These are phyloP conservation scores for Dicyrtoma fusca DNA, from an alignment of 2,888 invertebrate genomes.

Conservation along the genomic window DNA sequence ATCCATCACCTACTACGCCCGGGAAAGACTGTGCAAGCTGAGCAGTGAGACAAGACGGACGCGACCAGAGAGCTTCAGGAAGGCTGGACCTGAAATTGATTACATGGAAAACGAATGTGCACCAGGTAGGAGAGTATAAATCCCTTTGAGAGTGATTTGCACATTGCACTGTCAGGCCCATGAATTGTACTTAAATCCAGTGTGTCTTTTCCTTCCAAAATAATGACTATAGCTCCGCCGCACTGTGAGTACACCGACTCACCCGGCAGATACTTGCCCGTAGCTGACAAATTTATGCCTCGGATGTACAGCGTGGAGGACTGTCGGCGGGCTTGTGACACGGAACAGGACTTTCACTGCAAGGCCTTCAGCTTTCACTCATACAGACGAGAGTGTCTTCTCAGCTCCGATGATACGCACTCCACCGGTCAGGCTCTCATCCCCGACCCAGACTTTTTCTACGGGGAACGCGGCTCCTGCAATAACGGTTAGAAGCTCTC, in stretches of 20 bases:
- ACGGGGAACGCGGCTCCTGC: constrained; percentile 80
- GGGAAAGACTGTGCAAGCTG: constrained; percentile 61
- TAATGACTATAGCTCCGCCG: constrained; percentile 59
- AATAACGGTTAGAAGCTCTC: constrained; percentile 75
- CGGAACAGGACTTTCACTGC: constrained; percentile 61
- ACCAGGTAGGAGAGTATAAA: constrained; percentile 59
- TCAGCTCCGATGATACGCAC: constrained; percentile 81
- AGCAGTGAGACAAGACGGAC: constrained; percentile 63
- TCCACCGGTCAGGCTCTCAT: constrained; percentile 74
- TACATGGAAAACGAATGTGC: constrained; percentile 65
- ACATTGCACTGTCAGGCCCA: too few species aligned
- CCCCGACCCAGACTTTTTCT: constrained; percentile 67
- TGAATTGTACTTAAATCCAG: not conserved
- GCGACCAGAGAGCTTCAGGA: constrained; percentile 61
- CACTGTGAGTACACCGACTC: constrained; percentile 61
- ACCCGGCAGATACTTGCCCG: constrained; percentile 60
- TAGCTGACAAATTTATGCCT: constrained; percentile 60
- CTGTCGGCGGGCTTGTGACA: constrained; percentile 60
- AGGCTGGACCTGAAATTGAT: constrained; percentile 60
- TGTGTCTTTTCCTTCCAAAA: not conserved
- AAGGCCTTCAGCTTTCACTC: constrained; percentile 59
- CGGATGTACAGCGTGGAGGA: constrained; percentile 59
- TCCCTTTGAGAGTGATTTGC: not conserved
- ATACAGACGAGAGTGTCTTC: constrained; percentile 64
- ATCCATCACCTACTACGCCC: constrained; percentile 63